A percentile compares a stretch with the other conserved stretches of the same genome.
Conservation (phyloP, 2,888 invertebrate genomes). For the Sepiola atlantica region DNA sequence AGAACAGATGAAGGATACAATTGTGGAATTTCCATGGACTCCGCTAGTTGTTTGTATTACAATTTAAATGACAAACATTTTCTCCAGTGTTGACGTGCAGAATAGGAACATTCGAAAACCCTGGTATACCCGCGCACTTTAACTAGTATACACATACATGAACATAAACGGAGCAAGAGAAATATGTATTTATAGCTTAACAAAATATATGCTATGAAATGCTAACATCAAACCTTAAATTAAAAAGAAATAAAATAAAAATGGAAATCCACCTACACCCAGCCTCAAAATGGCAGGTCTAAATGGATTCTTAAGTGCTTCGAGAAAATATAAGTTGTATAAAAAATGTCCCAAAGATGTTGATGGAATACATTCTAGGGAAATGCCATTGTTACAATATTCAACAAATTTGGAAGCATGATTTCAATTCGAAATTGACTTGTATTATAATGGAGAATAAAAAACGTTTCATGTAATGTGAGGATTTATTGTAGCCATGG, state of each 20-base stretch:
- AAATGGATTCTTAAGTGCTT: conserved; percentile 32
- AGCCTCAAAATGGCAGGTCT: background rate
- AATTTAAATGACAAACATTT: too few species aligned
- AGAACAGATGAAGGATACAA: too few species aligned
- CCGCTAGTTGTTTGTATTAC: too few species aligned
- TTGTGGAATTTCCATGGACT: too few species aligned
- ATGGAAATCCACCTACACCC: too few species aligned
- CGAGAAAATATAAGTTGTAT: background rate
- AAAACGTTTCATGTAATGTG: background rate
- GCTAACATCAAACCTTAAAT: background rate
- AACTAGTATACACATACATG: background rate
- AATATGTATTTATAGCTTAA: background rate
- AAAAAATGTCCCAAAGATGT: background rate
- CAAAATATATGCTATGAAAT: background rate
- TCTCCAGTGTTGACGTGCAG: too few species aligned
- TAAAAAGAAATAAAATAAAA: background rate
- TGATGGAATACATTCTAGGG: background rate
- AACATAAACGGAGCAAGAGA: background rate
- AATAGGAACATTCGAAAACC: too few species aligned
- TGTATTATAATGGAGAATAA: background rate
- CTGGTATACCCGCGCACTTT: too few species aligned
- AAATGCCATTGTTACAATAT: background rate
- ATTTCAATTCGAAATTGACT: background rate
- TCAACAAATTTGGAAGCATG: background rate
- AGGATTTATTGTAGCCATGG: background rate